These are phyloP conservation scores for Sphaeridia pumilis DNA, from an alignment of 2,888 invertebrate genomes.

Conservation along the genomic window DNA sequence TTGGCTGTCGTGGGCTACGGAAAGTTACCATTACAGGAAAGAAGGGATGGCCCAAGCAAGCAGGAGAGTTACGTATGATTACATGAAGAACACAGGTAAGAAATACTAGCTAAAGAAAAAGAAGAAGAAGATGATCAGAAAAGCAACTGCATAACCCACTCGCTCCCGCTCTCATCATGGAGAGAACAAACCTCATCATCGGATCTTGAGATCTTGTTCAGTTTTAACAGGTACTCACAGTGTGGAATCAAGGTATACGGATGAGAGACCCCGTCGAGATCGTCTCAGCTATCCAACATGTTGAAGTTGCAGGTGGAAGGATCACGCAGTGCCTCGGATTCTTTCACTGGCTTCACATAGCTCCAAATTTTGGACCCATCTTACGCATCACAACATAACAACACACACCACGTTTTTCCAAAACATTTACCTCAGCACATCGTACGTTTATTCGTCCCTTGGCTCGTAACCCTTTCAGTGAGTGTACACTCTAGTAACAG, in stretches of 20 bases:
- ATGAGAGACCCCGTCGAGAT: conserved; percentile 16
- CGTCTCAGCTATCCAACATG: conserved; percentile 7
- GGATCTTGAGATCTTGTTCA: background rate
- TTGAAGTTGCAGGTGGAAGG: conserved; percentile 18
- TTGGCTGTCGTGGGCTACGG: conserved; percentile 10
- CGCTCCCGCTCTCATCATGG: conserved; percentile 5
- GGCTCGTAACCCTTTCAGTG: too few species aligned
- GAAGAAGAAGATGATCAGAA: background rate
- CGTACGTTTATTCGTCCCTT: too few species aligned
- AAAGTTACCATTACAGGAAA: conserved; percentile 16
- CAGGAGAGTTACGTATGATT: background rate
- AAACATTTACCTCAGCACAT: too few species aligned
- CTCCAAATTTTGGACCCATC: background rate
- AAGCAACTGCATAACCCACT: too few species aligned
- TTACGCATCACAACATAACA: too few species aligned
- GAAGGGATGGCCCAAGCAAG: conserved; percentile 12
- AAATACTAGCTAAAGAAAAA: background rate
- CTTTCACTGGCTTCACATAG: conserved; percentile 11
- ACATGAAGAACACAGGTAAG: background rate
- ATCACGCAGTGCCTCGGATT: conserved; percentile 17
- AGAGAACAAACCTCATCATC: conserved; percentile 1
- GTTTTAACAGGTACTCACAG: background rate
- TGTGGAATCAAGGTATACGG: background rate
- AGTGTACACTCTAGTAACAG: too few species aligned
- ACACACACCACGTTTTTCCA: too few species aligned